Evolutionary conservation across 2,888 invertebrate species (phyloP), one percentile per base, ranked within the genome.

Genomic region (Mystacides longicornis): DNA sequence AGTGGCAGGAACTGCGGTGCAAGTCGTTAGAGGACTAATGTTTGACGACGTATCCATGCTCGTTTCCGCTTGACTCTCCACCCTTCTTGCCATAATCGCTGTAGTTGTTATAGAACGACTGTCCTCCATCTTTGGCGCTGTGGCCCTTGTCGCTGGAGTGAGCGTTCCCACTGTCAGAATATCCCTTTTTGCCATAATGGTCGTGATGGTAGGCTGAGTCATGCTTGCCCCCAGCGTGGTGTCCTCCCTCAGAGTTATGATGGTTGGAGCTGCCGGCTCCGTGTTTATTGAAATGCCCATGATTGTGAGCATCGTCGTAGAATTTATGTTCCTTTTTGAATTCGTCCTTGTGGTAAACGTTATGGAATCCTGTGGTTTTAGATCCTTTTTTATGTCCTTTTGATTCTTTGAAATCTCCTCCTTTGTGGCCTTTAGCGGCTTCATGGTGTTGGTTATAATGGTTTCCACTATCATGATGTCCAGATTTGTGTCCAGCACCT

Each of bases 251-350:
- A 55, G 74, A 75, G 1, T 77, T 71, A 1, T 73, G 74, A 59
- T 82, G 80, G 37, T 81, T 74, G 37, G 73, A 74, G 56, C 81
- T 73, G 58, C 74, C 72, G 60, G 77, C 74, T 1, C 78, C 82
- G 66, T 85, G 79, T 65, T 85, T 84, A 58, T 81, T 79, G 66
- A 79, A 82, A 65, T 83, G 78, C 1, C 85, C 86, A 49, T 78
- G 80, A 51, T 81, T 79, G 65, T 86, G 82, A 22, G 81, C 80
- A 49, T 85, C 84, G 64, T 87, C 87, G 67, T 87, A 87, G 71
- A 87, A 87, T 64, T 82, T 82, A 63, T 86, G 86, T 65, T 86
- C 84, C 66, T 87, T 87, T 68, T 87, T 86, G 75, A 80, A 87
- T 68, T 88, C 88, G 65, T 88, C 85, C 73, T 87, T 87, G 70